Evolutionary conservation across 2,797 vertebrate genomes (phyloP), one percentile per base, ranked within the genome.

Genomic region (Phataginus tetradactyla): DNA sequence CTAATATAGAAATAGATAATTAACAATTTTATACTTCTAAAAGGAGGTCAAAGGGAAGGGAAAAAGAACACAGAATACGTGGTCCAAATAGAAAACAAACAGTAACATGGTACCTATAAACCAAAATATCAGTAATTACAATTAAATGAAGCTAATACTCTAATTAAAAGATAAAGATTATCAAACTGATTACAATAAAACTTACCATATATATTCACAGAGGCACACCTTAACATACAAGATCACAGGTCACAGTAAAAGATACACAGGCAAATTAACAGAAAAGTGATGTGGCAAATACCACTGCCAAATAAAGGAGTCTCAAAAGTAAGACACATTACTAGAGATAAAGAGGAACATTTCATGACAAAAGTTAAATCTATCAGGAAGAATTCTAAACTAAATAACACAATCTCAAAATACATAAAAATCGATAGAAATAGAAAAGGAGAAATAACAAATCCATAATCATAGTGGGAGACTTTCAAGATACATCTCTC

Each of bases 61-160:
- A 61, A 53, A 68, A 42, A 29, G 29, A n/a, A 6, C 10, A n/a
- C 32, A 75, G 32, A 4, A 11, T 3, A 5, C 29, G 29, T 5
- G n/a, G n/a, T 14, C 15, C 39, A 66, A 23, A 32, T 5, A 12
- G 14, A 45, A 39, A 13, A 29, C 74, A 18, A 8, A 39, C 0
- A 21, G n/a, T 6, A 20, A 20, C 3, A 4, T 1, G 3, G 39
- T 1, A 2, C 11, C 69, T n/a, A 13, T 23, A 45, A 34, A 29
- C 13, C 10, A 9, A 25, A 4, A 1, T 0, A 13, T 15, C 39
- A 32, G 2, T 0, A 18, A 3, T 25, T 1, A 3, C 1, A 59
- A 23, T 29, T 49, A 61, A 8, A 21, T 29, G 32, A 34, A 72
- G 32, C 51, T 21, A 81, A 37, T 3, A 21, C n/a, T 25, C 78